Base-by-base conservation (phyloP, 2,797 vertebrate genomes). In the Cheirogaleus major region DNA sequence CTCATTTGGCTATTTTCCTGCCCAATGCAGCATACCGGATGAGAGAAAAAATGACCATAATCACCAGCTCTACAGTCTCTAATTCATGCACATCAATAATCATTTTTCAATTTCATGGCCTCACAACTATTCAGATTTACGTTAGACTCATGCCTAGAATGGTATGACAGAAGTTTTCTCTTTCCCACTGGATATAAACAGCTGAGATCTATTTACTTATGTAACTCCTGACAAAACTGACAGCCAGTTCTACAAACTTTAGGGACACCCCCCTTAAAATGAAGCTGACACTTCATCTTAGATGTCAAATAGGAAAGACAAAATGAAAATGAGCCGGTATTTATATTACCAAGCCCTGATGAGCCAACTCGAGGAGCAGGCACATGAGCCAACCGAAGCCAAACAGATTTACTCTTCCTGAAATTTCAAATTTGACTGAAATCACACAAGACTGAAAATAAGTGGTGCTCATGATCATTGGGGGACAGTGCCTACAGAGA, bases 81-180 rank as follows among this genome's bases (percentile, higher is more conserved):
- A 43, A 76, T 78, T 95, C 72, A n/a, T 27, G 50, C 18, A 18
- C 8, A 50, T 84, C 82, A 84, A 88, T 59, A 55, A 63, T 63
- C 18, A 90, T 90, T 67, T 93, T 93, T 38, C 50, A 87, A 63
- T 73, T 67, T 80, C 30, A 20, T 75, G 43, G 65, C 20, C 18
- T 84, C 65, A 90, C 14, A 63, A 65, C 10, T 30, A 88, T 81
- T 95, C 72, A 80, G 57, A 84, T 75, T 83, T 89, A 48, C 93
- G 83, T 89, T 78, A 88, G n/a, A 65, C 35, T 96, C 67, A 67
- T 72, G 72, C 80, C 25, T 91, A 41, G 30, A 81, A 95, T 35
- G 3, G 35, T 23, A 67, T 52, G 65, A 76, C 18, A 93, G 69
- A 81, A 50, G 8, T 57, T 81, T 81, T 50, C 57, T 84, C 27